Conservation (phyloP, 2,888 invertebrate species). For the Spodoptera picta region DNA sequence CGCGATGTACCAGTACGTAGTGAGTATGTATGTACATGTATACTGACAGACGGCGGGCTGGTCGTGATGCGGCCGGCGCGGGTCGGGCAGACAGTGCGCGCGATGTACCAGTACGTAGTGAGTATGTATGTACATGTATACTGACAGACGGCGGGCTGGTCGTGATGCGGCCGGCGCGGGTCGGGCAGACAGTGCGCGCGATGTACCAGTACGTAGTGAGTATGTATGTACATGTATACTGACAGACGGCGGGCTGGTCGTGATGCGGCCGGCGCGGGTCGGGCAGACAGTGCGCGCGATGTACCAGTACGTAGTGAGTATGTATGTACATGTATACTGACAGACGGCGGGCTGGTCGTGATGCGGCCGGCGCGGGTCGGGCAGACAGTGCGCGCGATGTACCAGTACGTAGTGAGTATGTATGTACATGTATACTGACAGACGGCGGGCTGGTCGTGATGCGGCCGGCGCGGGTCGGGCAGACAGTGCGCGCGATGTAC, state of each 20-base stretch:
- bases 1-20: slow-evolving; percentile 92
- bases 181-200: slow-evolving; percentile 96
- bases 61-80: slow-evolving; percentile 92
- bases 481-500: slow-evolving; percentile 97
- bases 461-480: slow-evolving; percentile 93
- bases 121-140: neutral
- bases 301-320: slow-evolving; percentile 81
- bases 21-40: neutral
- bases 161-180: slow-evolving; percentile 92
- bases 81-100: slow-evolving; percentile 97
- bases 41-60: slow-evolving; percentile 75
- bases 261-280: slow-evolving; percentile 93
- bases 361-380: slow-evolving; percentile 93
- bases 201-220: slow-evolving; percentile 89
- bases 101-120: slow-evolving; percentile 91
- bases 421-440: slow-evolving; percentile 57
- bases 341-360: slow-evolving; percentile 83
- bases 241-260: slow-evolving; percentile 78
- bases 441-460: slow-evolving; percentile 84
- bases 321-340: slow-evolving; percentile 47
- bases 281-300: slow-evolving; percentile 96
- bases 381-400: slow-evolving; percentile 97
- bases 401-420: slow-evolving; percentile 75
- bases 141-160: slow-evolving; percentile 76
- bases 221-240: slow-evolving; percentile 33